phyloP scores from a whole-genome alignment of 2,797 vertebrate species.

The Luscinia megarhynchos region DNA sequence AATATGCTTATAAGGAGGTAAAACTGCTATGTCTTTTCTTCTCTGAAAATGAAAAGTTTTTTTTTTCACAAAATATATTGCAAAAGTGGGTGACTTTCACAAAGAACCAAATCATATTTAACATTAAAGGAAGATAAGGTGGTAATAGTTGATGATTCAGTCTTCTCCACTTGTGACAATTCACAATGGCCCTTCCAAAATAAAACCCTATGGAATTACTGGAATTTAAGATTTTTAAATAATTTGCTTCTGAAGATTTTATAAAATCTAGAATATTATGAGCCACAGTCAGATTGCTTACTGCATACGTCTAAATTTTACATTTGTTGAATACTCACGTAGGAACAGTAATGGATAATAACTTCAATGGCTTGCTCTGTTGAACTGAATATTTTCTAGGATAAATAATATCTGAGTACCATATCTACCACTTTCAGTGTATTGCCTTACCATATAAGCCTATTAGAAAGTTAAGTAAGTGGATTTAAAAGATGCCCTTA shows the following conservation, averaged over 20 bases:
- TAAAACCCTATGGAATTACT: neutral
- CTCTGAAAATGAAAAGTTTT: fast-evolving
- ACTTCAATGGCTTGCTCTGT: neutral
- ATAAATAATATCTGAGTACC: neutral
- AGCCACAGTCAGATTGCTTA: neutral
- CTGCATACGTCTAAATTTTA: neutral
- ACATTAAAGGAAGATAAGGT: neutral
- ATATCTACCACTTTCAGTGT: neutral
- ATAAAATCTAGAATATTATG: neutral
- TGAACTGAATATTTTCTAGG: neutral
- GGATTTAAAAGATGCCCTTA: neutral
- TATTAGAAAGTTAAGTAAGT: neutral
- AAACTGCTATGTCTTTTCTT: neutral
- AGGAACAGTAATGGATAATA: neutral
- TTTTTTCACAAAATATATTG: neutral
- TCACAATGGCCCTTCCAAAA: neutral
- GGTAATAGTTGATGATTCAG: neutral
- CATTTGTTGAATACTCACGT: neutral
- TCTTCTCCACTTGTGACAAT: neutral
- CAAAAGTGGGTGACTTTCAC: neutral
- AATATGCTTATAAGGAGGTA: neutral
- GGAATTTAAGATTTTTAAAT: neutral
- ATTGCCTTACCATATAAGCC: neutral
- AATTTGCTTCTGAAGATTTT: neutral
- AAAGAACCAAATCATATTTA: neutral